Percentiles rank a stretch among this genome's conserved stretches.
Evolutionary conservation across 2,888 invertebrate species (phyloP).

Genomic region (Halictus ligatus): DNA sequence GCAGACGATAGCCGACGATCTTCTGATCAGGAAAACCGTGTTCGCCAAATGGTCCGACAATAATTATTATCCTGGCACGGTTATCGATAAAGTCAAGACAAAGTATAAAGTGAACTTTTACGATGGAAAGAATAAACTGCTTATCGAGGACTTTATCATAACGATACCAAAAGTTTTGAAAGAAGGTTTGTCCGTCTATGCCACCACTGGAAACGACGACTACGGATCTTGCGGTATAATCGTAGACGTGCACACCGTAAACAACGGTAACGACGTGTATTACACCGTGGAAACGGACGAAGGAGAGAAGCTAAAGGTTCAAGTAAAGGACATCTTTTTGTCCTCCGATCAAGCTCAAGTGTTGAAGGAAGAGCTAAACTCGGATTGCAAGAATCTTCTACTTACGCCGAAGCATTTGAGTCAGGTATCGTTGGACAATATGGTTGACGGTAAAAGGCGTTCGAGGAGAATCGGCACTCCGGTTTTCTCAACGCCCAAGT

Average conservation of each 20-base stretch:
- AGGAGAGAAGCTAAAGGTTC: conserved; percentile 73
- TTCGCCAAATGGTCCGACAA: conserved; percentile 90
- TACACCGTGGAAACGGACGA: conserved; percentile 79
- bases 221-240: conserved; percentile 79
- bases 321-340: conserved; percentile 76
- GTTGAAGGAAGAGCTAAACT: conserved; percentile 72
- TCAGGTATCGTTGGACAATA: conserved; percentile 78
- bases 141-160: conserved; percentile 88
- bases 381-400: conserved; percentile 67
- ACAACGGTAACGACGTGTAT: conserved; percentile 61
- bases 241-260: conserved; percentile 59
- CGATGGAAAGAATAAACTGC: conserved; percentile 87
- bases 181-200: conserved; percentile 77
- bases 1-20: conserved; percentile 57
- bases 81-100: conserved; percentile 86
- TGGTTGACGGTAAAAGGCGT: conserved; percentile 77
- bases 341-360: conserved; percentile 79
- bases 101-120: conserved; percentile 88
- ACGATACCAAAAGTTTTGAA: conserved; percentile 72
- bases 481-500: conserved; percentile 65
- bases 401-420: conserved; percentile 74
- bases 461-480: conserved; percentile 73
- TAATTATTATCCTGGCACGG: conserved; percentile 88
- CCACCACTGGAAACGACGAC: conserved; percentile 70
- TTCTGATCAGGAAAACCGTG: conserved; percentile 83